Evolutionary conservation across 2,888 invertebrate species (phyloP).

Genomic region (Camponotus fellah): DNA sequence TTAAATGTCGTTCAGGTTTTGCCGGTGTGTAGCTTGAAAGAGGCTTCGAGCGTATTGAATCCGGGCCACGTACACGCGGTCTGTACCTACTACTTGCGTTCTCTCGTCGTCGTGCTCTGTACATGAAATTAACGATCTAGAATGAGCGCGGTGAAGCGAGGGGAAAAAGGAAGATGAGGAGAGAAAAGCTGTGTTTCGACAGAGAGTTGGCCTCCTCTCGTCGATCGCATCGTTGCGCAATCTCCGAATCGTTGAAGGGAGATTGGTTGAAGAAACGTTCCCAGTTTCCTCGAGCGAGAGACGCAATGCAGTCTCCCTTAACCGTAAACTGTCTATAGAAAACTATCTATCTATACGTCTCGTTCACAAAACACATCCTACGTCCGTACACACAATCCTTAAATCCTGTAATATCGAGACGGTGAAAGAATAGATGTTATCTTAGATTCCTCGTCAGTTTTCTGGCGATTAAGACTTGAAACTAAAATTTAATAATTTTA

Average conservation of each 20-base stretch:
- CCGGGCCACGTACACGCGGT: conserved; percentile 61
- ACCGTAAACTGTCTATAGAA: conserved; percentile 20
- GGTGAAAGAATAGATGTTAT: background rate
- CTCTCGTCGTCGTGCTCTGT: conserved; percentile 55
- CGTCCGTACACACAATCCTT: background rate
- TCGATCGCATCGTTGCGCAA: conserved; percentile 30
- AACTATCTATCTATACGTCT: background rate
- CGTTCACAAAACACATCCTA: background rate
- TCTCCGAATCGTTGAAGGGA: conserved; percentile 22
- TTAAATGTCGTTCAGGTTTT: conserved; percentile 73
- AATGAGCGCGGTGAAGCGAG: conserved; percentile 13
- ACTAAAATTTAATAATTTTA: background rate
- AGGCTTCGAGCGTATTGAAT: conserved; percentile 65
- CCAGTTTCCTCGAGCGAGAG: conserved; percentile 19
- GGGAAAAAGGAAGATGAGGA: background rate
- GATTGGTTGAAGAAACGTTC: conserved; percentile 30
- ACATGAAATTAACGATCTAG: conserved; percentile 75
- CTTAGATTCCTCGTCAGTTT: background rate
- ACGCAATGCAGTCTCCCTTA: conserved; percentile 5
- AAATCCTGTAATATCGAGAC: conserved; percentile 3
- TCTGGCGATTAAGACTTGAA: background rate
- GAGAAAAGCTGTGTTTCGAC: conserved; percentile 23
- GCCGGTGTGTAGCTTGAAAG: conserved; percentile 72
- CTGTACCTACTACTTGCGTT: conserved; percentile 62
- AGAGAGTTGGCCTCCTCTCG: background rate